phyloP scores from a whole-genome alignment of 2,797 vertebrate species.

The Etheostoma nigrum region DNA sequence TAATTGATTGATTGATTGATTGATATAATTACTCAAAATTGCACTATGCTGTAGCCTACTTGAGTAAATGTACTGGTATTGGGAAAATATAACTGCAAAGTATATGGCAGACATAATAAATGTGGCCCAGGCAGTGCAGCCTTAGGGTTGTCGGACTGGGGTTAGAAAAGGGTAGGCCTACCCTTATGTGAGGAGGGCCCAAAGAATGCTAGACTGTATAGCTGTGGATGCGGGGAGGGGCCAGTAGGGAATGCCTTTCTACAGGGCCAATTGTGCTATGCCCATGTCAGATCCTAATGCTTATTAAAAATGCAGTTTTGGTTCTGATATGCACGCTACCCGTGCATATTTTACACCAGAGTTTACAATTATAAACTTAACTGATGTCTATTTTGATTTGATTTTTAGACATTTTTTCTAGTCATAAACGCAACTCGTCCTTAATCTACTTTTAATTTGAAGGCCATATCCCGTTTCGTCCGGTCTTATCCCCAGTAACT shows the following conservation, averaged over 20 bases:
- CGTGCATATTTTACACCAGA: background rate
- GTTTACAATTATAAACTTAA: background rate
- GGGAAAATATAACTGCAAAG: background rate
- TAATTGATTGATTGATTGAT: no score
- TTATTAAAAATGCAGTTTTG: background rate
- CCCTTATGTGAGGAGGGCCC: no score
- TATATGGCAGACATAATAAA: background rate
- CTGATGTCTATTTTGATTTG: background rate
- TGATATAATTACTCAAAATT: no score
- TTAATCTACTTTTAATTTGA: conserved; percentile 55
- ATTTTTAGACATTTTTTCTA: background rate
- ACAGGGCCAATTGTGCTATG: no score
- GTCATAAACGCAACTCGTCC: background rate
- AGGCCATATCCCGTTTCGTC: conserved; percentile 23
- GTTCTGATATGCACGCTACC: background rate
- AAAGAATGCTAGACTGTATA: no score
- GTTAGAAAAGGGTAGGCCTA: no score
- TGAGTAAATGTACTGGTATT: background rate
- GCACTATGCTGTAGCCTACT: no score
- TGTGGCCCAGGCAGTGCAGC: background rate
- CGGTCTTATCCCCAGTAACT: conserved; percentile 30
- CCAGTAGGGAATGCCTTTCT: no score
- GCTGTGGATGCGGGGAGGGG: no score
- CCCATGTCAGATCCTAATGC: background rate
- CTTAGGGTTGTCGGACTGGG: no score